Evolutionary conservation across 1,140 invertebrate genomes (phyloP).

Genomic region (Pemphigus obesinymphae): DNA sequence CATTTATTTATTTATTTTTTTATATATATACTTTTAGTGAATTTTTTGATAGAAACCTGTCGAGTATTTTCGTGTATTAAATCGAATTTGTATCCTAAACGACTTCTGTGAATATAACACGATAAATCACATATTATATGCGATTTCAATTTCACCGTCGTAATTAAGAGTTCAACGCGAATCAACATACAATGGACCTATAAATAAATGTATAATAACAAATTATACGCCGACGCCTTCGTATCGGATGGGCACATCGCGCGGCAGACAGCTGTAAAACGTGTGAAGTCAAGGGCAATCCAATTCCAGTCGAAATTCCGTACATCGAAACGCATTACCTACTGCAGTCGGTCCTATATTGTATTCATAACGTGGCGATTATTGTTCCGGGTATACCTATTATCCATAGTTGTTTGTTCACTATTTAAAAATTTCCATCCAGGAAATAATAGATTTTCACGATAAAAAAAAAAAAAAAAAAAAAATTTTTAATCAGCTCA

Average conservation of each 20-base stretch:
- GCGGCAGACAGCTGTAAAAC: neutral
- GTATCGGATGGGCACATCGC: neutral
- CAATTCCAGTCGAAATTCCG: neutral
- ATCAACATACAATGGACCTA: slow-evolving; percentile 2
- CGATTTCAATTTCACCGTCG: neutral
- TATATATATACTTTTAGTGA: too few relatives aligned
- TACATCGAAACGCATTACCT: neutral
- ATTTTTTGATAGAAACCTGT: too few relatives aligned
- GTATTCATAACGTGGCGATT: neutral
- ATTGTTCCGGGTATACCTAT: slow-evolving; percentile 16
- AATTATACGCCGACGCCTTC: neutral
- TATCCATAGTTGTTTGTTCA: neutral
- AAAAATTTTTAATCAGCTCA: too few relatives aligned
- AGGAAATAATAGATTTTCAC: neutral
- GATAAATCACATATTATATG: too few relatives aligned
- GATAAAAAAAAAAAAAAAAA: too few relatives aligned
- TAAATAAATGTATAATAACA: neutral
- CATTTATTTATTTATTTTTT: too few relatives aligned
- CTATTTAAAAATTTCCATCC: neutral
- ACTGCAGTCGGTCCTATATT: neutral
- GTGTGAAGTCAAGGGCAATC: slow-evolving; percentile 3
- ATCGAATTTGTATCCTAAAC: too few relatives aligned
- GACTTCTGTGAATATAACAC: too few relatives aligned
- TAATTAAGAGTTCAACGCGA: neutral
- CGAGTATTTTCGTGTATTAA: too few relatives aligned